A percentile compares a stretch with the other conserved stretches of the same genome.
Evolutionary conservation across 2,888 invertebrate genomes (phyloP).

Genomic region (Acrobasis suavella): DNA sequence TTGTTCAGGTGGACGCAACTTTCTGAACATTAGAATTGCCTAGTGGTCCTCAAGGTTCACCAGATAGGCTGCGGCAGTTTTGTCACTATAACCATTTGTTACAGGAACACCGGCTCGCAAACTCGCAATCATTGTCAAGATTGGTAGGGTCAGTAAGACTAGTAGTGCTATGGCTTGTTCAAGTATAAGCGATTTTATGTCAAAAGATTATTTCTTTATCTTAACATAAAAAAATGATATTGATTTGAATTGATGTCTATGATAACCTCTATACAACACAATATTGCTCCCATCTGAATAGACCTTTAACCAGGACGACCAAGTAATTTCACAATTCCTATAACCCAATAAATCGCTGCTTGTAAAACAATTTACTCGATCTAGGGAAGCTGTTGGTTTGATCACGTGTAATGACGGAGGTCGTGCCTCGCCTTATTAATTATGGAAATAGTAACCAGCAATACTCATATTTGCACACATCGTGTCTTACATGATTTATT

Average conservation of each 20-base stretch:
- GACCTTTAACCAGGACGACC: constrained; percentile 48
- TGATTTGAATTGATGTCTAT: too few relatives aligned
- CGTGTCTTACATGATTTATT: constrained; percentile 44
- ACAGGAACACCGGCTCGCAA: constrained; percentile 39
- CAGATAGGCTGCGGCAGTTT: too few relatives aligned
- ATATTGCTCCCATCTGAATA: neutral
- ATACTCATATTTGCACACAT: constrained; percentile 52
- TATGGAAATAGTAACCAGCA: constrained; percentile 62
- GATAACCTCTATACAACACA: too few relatives aligned
- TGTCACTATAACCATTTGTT: too few relatives aligned
- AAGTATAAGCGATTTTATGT: neutral
- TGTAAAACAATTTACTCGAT: constrained; percentile 72
- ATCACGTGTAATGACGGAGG: constrained; percentile 63
- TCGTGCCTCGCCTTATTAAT: constrained; percentile 76
- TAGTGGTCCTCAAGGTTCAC: too few relatives aligned
- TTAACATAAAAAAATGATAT: too few relatives aligned
- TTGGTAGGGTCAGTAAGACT: constrained; percentile 77
- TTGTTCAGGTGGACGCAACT: neutral
- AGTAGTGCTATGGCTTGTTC: constrained; percentile 22
- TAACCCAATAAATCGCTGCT: constrained; percentile 74
- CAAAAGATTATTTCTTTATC: too few relatives aligned
- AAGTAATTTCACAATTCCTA: constrained; percentile 77
- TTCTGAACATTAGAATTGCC: too few relatives aligned
- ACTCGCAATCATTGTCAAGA: constrained; percentile 77
- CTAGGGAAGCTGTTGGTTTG: constrained; percentile 47